Conservation (phyloP, 2,113 vertebrate species). For the Eonycteris spelaea region DNA sequence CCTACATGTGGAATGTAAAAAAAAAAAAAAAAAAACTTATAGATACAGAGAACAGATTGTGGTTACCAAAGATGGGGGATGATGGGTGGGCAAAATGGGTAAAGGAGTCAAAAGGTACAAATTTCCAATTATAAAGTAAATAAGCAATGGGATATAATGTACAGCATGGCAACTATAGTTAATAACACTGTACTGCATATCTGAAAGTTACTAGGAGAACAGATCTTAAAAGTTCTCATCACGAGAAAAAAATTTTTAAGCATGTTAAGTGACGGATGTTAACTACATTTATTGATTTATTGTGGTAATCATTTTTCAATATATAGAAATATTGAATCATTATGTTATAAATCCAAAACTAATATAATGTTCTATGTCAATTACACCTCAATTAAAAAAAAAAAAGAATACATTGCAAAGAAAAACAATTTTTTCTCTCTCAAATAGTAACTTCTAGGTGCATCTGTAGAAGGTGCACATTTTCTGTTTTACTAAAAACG, state of each 20-base stretch:
- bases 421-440: not conserved
- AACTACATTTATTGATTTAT: not conserved
- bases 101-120: not conserved
- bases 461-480: not conserved
- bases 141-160: not conserved
- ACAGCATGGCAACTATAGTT: not conserved
- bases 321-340: not conserved
- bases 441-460: not conserved
- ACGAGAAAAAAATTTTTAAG: not conserved
- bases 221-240: not conserved
- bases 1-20: not conserved
- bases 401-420: not conserved
- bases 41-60: not conserved
- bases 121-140: not conserved
- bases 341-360: not conserved
- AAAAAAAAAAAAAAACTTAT: no score
- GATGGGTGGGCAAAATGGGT: not conserved
- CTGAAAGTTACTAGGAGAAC: not conserved
- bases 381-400: not conserved
- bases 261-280: not conserved
- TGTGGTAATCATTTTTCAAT: not conserved
- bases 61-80: not conserved
- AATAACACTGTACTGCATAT: not conserved
- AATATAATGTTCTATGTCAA: not conserved
- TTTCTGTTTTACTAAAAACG: not conserved